Percentiles rank a stretch among this genome's conserved stretches.
Conservation (phyloP, 2,113 vertebrate species). For the Lutjanus erythropterus region DNA sequence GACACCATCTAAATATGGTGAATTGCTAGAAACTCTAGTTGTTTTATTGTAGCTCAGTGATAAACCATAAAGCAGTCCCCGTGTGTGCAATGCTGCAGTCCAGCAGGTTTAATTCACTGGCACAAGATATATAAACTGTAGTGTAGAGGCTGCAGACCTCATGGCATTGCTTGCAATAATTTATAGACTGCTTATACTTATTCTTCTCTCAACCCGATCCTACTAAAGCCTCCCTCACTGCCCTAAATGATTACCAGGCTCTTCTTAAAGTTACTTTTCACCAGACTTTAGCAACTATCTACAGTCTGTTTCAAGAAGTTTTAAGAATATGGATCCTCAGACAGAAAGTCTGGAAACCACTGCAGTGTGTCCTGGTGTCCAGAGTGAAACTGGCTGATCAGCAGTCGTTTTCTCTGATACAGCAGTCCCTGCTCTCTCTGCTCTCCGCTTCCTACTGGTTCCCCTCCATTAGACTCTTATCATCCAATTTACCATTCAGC, state of each 20-base stretch:
- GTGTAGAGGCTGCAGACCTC: not conserved
- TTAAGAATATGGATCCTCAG: not conserved
- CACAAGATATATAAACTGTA: not conserved
- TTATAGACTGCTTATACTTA: not conserved
- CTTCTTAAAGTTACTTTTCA: constrained; percentile 37
- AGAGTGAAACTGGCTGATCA: constrained; percentile 55
- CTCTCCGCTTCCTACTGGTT: constrained; percentile 38
- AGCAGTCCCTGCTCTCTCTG: constrained; percentile 39
- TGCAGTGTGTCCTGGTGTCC: constrained; percentile 26
- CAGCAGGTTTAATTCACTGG: not conserved
- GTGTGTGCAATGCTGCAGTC: not conserved
- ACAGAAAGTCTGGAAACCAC: not conserved
- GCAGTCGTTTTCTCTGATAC: constrained; percentile 56
- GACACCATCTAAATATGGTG: too few relatives aligned
- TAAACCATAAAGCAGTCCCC: not conserved
- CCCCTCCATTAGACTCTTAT: constrained; percentile 61
- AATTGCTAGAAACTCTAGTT: too few relatives aligned
- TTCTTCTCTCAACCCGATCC: not conserved
- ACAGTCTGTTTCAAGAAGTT: constrained; percentile 17
- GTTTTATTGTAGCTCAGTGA: not conserved
- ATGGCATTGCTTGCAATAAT: not conserved
- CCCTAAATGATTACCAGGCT: constrained; percentile 31
- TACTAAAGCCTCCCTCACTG: not conserved
- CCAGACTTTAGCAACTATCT: constrained; percentile 17
- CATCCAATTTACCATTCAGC: constrained; percentile 55